A percentile compares a stretch with the other conserved stretches of the same genome.
phyloP scores from a whole-genome alignment of 2,888 invertebrate species.

The Orthosia gothica region DNA sequence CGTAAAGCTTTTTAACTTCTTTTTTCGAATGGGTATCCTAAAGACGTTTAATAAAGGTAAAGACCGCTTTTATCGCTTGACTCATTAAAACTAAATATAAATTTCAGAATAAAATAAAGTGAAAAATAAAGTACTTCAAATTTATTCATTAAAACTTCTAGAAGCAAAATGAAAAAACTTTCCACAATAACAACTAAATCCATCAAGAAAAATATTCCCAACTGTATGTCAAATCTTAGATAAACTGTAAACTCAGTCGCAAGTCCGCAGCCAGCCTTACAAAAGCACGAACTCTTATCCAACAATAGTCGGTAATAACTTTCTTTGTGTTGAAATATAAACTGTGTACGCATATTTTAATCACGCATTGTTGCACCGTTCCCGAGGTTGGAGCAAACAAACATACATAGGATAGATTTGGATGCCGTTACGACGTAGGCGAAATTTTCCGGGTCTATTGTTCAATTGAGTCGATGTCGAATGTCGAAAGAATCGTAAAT shows the following conservation, averaged over 20 bases:
- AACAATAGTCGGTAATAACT: constrained; percentile 87
- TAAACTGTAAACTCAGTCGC: constrained; percentile 27
- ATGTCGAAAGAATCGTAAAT: constrained; percentile 61
- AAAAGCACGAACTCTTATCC: constrained; percentile 68
- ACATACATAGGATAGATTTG: constrained; percentile 58
- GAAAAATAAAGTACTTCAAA: too few species aligned
- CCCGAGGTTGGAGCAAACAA: constrained; percentile 67
- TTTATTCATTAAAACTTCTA: too few species aligned
- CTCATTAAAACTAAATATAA: background rate
- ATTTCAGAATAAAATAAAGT: background rate
- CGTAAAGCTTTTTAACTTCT: background rate
- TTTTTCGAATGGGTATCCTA: background rate
- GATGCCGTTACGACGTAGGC: constrained; percentile 73
- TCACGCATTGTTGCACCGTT: constrained; percentile 80
- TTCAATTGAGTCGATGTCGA: constrained; percentile 58
- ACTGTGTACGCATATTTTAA: constrained; percentile 85
- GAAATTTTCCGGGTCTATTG: constrained; percentile 71
- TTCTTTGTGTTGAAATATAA: constrained; percentile 83
- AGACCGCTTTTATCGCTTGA: background rate
- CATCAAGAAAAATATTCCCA: background rate
- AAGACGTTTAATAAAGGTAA: background rate
- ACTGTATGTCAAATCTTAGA: background rate
- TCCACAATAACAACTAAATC: too few species aligned
- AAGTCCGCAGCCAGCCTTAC: constrained; percentile 58
- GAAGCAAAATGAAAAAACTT: background rate